Evolutionary conservation across 1,140 invertebrate species (phyloP).

Genomic region (Drosophila littoralis): DNA sequence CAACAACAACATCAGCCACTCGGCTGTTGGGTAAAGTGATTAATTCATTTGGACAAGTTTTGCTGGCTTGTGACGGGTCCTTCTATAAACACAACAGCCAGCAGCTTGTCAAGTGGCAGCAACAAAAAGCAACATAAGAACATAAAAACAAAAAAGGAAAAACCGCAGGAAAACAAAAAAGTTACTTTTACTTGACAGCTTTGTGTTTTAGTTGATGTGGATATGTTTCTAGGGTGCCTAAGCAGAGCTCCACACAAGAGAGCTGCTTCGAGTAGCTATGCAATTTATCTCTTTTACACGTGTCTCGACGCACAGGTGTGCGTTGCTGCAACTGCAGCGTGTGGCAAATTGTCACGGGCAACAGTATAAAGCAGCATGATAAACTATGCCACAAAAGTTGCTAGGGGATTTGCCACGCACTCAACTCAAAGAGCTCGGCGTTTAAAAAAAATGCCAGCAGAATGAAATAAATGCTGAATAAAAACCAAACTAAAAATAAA

Average conservation of each 20-base stretch:
- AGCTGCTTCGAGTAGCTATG: slow-evolving; percentile 32
- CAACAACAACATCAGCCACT: slow-evolving; percentile 71
- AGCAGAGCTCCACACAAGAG: neutral
- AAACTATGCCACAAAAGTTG: slow-evolving; percentile 26
- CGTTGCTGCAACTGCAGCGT: slow-evolving; percentile 20
- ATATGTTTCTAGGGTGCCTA: slow-evolving; percentile 8
- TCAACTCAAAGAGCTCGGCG: slow-evolving; percentile 16
- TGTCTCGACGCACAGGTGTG: slow-evolving; percentile 18
- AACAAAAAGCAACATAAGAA: slow-evolving; percentile 3
- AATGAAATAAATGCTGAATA: slow-evolving; percentile 50
- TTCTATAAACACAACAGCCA: slow-evolving; percentile 18
- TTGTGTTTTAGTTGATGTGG: slow-evolving; percentile 14
- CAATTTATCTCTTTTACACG: slow-evolving; percentile 51
- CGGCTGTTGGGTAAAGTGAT: slow-evolving; percentile 71
- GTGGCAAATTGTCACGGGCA: slow-evolving; percentile 39
- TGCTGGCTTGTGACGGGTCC: slow-evolving; percentile 41
- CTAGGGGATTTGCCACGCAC: slow-evolving; percentile 12
- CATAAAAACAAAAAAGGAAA: neutral
- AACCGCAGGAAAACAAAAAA: slow-evolving; percentile 52
- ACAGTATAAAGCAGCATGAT: slow-evolving; percentile 11
- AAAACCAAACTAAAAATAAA: slow-evolving; percentile 7
- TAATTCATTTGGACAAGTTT: slow-evolving; percentile 82
- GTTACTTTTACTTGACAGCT: slow-evolving; percentile 51
- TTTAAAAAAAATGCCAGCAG: slow-evolving; percentile 33
- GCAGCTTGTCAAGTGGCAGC: slow-evolving; percentile 42